Percentiles rank a stretch among this genome's conserved stretches.
Evolutionary conservation across 2,113 vertebrate species (phyloP).

Genomic region (Scomber colias): DNA sequence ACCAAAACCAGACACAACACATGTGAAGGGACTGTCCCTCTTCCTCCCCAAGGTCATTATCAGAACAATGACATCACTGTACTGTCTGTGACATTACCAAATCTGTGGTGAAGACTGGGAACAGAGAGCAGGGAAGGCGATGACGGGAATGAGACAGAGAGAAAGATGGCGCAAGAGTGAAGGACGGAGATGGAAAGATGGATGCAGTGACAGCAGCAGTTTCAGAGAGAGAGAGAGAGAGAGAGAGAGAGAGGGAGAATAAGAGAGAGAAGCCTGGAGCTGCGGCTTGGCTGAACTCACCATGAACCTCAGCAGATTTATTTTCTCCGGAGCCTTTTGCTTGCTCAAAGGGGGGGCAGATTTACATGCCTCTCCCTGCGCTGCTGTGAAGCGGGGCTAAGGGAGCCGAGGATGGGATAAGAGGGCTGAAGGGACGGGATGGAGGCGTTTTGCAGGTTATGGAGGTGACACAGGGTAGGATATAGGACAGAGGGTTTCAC

Average conservation of each 20-base stretch:
- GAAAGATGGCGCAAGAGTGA: not conserved
- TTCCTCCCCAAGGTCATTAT: conserved; percentile 36
- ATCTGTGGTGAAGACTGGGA: conserved; percentile 28
- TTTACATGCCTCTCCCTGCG: conserved; percentile 76
- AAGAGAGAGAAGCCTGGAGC: conserved; percentile 58
- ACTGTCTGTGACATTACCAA: conserved; percentile 43
- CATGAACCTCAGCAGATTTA: conserved; percentile 85
- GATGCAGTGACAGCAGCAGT: conserved; percentile 42
- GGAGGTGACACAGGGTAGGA: conserved; percentile 18
- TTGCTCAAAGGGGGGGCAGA: conserved; percentile 80
- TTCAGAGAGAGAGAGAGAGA: conserved; percentile 44
- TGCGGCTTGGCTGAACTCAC: conserved; percentile 86
- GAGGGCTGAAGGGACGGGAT: conserved; percentile 35
- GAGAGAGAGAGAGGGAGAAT: conserved; percentile 34
- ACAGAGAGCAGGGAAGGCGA: conserved; percentile 9
- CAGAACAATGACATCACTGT: conserved; percentile 72
- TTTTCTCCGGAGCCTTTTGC: conserved; percentile 82
- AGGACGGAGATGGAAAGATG: conserved; percentile 34
- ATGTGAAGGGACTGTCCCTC: conserved; percentile 54
- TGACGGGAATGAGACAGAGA: conserved; percentile 7
- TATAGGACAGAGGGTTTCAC: conserved; percentile 9
- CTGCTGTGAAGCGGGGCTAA: conserved; percentile 56
- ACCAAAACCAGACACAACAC: conserved; percentile 66
- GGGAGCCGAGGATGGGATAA: conserved; percentile 66
- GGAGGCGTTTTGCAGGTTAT: conserved; percentile 37